A percentile compares a stretch with the other conserved stretches of the same genome.
Conservation (phyloP, 2,797 vertebrate genomes). For the Epinephelus awoara region DNA sequence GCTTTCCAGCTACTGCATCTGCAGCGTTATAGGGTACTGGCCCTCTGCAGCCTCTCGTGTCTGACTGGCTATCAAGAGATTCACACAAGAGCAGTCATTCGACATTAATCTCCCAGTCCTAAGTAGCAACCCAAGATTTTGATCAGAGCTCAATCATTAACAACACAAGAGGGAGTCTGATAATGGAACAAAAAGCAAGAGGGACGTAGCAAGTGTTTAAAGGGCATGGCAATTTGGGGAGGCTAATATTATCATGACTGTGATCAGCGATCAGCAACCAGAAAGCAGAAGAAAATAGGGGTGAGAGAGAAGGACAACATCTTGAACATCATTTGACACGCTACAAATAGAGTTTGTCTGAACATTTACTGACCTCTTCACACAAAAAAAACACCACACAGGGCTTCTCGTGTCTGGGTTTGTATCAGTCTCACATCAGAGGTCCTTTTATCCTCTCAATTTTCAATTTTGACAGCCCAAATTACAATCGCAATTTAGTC, state of each 20-base stretch:
- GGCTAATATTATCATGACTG: slow-evolving; percentile 14
- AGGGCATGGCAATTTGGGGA: not conserved
- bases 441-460: not conserved
- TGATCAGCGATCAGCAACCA: slow-evolving; percentile 22
- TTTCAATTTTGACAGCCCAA: not conserved
- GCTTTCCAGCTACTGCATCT: slow-evolving; percentile 45
- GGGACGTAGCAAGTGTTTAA: slow-evolving; percentile 24
- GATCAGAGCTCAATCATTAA: slow-evolving; percentile 43
- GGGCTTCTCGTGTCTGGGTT: not conserved
- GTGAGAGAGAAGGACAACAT: not conserved
- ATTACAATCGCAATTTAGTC: slow-evolving; percentile 6
- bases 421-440: not conserved
- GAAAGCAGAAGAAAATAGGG: not conserved
- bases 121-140: slow-evolving; percentile 30
- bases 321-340: not conserved
- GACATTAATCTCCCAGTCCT: slow-evolving; percentile 42
- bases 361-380: slow-evolving; percentile 6
- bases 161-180: slow-evolving; percentile 27
- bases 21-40: slow-evolving; percentile 35
- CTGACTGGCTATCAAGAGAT: slow-evolving; percentile 46
- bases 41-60: slow-evolving; percentile 35
- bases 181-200: slow-evolving; percentile 13
- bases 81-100: slow-evolving; percentile 41
- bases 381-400: slow-evolving; percentile 15
- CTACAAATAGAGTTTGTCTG: not conserved